Evolutionary conservation across 2,888 invertebrate species (phyloP), one percentile per base, ranked within the genome.

Genomic region (Pterostichus madidus): DNA sequence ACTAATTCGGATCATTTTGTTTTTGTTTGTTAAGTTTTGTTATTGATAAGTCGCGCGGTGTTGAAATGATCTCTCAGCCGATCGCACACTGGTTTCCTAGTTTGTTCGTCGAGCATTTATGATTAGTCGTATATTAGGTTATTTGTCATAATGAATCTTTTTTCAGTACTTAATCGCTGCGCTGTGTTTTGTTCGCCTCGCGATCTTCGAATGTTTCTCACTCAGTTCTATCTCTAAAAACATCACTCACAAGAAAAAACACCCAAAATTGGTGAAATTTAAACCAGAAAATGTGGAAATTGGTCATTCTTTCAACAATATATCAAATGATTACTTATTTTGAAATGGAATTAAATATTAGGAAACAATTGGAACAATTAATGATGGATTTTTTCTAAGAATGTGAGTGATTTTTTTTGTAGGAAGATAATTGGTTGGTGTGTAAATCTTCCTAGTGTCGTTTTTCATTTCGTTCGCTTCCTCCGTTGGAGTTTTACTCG

Each of bases 61-160:
- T 64, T 64, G 39, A 64, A 35, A 44, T 75, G 75, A 75, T 75
- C 75, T 75, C 75, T 52, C 75, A 52, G 32, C 32, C 53, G 75
- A 49, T 52, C 75, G 32, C 52, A 75, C 52, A 49, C 75, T 52
- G 75, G 75, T 52, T 75, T 75, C 75, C 75, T 75, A 75, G 49
- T 75, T 75, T 73, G 73, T 73, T 71, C 75, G 75, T 52, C 75
- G 49, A 75, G 75, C 75, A 75, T 75, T 75, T 75, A 75, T 68
- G 17, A 75, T 75, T 75, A 71, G 68, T 71, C 68, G 68, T 71
- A 71, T 71, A n/a, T 71, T 71, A 71, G 68, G 68, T 71, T 71
- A 71, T 35, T 31, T 71, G 56, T 56, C 46, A 71, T 71, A 71
- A 71, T 71, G 68, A 71, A 71, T 71, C 68, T 71, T 71, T 71